These are phyloP conservation scores for Drosophila repleta DNA, from an alignment of 1,140 invertebrate species.

Conservation along the genomic window DNA sequence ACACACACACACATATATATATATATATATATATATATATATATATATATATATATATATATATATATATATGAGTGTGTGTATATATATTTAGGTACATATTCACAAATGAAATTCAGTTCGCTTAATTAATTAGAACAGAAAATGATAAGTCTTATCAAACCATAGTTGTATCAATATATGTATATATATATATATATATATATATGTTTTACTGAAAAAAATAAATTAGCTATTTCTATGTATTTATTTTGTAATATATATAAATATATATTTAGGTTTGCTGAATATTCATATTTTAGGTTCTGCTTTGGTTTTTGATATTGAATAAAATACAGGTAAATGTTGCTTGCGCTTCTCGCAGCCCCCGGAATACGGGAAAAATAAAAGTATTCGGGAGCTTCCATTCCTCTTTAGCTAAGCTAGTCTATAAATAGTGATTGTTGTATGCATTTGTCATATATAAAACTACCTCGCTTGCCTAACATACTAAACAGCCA, in stretches of 20 bases:
- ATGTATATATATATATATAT: neutral
- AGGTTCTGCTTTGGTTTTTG: neutral
- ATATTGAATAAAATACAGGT: slow-evolving; percentile 18
- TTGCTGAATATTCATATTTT: slow-evolving; percentile 12
- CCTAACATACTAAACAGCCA: slow-evolving; percentile 35
- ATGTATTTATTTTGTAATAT: slow-evolving; percentile 19
- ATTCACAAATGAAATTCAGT: slow-evolving; percentile 45
- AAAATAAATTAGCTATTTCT: slow-evolving; percentile 40
- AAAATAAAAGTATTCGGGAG: slow-evolving; percentile 7
- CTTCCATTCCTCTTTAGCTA: slow-evolving; percentile 49
- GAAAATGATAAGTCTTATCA: slow-evolving; percentile 36
- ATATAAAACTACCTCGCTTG: slow-evolving; percentile 41
- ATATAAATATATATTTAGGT: slow-evolving; percentile 8
- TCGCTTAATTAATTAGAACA: slow-evolving; percentile 29
- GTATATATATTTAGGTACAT: slow-evolving; percentile 33
- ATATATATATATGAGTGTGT: neutral
- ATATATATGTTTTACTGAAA: slow-evolving; percentile 13
- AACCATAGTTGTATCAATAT: slow-evolving; percentile 17
- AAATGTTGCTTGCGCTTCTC: slow-evolving; percentile 28
- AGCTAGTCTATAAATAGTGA: slow-evolving; percentile 79
- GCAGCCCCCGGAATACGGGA: slow-evolving; percentile 9
- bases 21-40: too few relatives aligned
- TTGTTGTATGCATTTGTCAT: slow-evolving; percentile 77
- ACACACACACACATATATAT: too few relatives aligned
- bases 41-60: slow-evolving; percentile 37